Evolutionary conservation across 2,888 invertebrate genomes (phyloP).

Genomic region (Autographa pulchrina): DNA sequence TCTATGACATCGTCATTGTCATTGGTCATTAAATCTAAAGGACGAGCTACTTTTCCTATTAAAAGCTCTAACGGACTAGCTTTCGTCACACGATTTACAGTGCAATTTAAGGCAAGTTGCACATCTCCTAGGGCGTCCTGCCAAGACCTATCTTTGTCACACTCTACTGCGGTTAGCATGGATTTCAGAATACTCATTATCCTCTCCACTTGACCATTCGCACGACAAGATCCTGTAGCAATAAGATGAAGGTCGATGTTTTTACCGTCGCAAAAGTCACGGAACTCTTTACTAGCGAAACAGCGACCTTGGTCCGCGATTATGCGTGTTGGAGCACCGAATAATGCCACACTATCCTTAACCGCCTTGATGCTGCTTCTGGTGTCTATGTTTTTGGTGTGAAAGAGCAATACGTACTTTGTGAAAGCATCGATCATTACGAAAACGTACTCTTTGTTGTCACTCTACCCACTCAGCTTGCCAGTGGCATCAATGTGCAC

Average conservation of each 20-base stretch:
- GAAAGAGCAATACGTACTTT: constrained; percentile 26
- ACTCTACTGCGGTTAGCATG: constrained; percentile 48
- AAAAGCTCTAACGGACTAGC: not conserved
- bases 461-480: constrained; percentile 18
- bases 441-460: constrained; percentile 39
- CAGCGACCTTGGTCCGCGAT: not conserved
- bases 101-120: constrained; percentile 48
- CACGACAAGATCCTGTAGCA: not conserved
- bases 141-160: constrained; percentile 41
- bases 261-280: constrained; percentile 17
- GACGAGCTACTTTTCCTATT: not conserved
- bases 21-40: not conserved
- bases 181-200: constrained; percentile 35
- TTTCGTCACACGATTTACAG: not conserved
- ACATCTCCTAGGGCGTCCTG: constrained; percentile 48
- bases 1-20: not conserved
- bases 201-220: constrained; percentile 3
- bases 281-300: not conserved
- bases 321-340: not conserved
- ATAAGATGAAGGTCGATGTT: constrained; percentile 12
- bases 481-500: constrained; percentile 33
- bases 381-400: constrained; percentile 32
- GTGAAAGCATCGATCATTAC: constrained; percentile 45
- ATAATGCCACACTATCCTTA: not conserved
- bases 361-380: constrained; percentile 16